These are phyloP conservation scores for Actenoides hombroni DNA, from an alignment of 2,113 vertebrate genomes.

Conservation along the genomic window DNA sequence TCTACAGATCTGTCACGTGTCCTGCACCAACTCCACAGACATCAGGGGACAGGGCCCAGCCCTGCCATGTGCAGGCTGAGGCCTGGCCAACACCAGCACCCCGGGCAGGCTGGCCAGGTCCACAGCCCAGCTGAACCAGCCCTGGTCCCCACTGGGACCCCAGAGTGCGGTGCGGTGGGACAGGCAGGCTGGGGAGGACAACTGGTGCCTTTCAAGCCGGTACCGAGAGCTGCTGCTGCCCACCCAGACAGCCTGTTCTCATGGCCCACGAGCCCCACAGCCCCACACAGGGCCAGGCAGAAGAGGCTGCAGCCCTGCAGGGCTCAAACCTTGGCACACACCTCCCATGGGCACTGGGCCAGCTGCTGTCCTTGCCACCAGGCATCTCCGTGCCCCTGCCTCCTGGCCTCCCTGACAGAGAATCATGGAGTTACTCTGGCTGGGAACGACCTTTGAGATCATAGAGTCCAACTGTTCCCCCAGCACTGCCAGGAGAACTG, in stretches of 20 bases:
- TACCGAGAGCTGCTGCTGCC: not conserved
- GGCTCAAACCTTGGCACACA: not conserved
- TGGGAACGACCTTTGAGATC: not conserved
- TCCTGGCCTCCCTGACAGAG: not conserved
- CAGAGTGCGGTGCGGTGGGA: accelerated
- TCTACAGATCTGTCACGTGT: accelerated
- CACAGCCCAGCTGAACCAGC: not conserved
- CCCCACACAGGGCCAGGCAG: not conserved
- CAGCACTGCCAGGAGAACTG: not conserved
- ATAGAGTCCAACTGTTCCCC: too few relatives aligned
- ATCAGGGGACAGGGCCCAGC: accelerated
- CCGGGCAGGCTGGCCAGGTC: accelerated
- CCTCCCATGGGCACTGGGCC: too few relatives aligned
- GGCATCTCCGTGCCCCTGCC: accelerated
- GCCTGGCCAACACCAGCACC: accelerated
- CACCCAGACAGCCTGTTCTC: not conserved
- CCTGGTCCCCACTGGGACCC: accelerated
- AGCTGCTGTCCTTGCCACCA: not conserved
- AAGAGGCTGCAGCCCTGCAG: not conserved
- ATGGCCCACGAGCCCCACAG: accelerated
- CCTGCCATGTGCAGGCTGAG: accelerated
- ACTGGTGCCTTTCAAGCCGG: not conserved
- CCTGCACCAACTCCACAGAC: not conserved
- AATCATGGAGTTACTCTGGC: not conserved
- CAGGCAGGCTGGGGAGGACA: not conserved